Percentiles rank a stretch among this genome's conserved stretches.
These are phyloP conservation scores for Aspiorhynchus laticeps DNA, from an alignment of 2,113 vertebrate species.

Conservation along the genomic window DNA sequence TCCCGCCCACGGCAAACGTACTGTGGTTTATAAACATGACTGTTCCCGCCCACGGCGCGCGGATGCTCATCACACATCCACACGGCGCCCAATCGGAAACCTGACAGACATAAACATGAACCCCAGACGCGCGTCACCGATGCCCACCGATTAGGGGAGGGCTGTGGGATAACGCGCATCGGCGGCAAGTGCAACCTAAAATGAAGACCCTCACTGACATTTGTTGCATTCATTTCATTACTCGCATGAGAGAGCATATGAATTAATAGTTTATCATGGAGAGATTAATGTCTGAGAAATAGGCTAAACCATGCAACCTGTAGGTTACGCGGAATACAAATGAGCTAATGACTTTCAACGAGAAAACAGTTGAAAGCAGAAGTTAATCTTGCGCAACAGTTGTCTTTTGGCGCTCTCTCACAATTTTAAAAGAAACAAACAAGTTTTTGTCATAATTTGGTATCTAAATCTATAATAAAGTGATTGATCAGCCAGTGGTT, in stretches of 20 bases:
- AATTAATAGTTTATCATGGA: neutral
- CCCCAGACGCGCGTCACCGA: constrained; percentile 71
- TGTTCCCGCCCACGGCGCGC: constrained; percentile 71
- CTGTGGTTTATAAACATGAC: constrained; percentile 74
- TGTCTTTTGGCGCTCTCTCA: neutral
- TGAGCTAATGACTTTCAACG: neutral
- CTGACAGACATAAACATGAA: constrained; percentile 66
- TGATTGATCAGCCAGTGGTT: neutral
- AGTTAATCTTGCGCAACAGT: neutral
- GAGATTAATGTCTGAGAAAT: neutral
- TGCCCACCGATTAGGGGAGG: constrained; percentile 15
- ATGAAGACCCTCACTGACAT: neutral
- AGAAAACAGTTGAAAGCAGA: neutral
- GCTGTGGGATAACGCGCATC: neutral
- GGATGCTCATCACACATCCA: constrained; percentile 59
- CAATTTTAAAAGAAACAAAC: neutral
- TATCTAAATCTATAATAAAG: neutral
- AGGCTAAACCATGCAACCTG: neutral
- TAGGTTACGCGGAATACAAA: neutral
- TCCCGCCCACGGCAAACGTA: constrained; percentile 71
- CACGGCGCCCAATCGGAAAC: constrained; percentile 70
- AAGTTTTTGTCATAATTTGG: neutral
- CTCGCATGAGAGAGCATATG: neutral
- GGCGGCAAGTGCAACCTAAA: neutral
- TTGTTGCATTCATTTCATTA: neutral